Conservation (phyloP, 2,113 vertebrate species). For the Meleagris gallopavo region DNA sequence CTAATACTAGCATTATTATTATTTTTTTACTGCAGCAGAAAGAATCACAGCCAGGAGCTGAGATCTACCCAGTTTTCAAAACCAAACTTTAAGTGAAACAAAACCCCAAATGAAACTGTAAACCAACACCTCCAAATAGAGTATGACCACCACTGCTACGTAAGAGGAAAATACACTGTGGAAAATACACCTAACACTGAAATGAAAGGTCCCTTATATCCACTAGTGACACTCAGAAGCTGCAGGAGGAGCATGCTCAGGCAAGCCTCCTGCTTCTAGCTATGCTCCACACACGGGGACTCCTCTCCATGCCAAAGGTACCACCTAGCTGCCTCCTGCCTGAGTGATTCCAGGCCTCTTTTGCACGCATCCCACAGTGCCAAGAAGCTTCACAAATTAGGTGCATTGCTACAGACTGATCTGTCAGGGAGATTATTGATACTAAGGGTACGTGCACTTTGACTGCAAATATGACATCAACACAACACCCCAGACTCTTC, state of each 20-base stretch:
- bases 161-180: background rate
- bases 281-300: background rate
- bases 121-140: background rate
- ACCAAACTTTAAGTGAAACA: background rate
- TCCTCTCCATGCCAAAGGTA: background rate
- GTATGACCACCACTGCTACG: accelerated
- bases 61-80: background rate
- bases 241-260: background rate
- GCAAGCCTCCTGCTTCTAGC: conserved; percentile 5
- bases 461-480: background rate
- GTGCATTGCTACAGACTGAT: background rate
- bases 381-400: background rate
- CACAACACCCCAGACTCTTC: background rate
- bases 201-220: background rate
- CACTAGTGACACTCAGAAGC: background rate
- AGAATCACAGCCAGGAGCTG: background rate
- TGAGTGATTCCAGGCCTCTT: background rate
- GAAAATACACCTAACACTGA: background rate
- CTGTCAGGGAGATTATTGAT: background rate
- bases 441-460: accelerated
- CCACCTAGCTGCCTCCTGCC: background rate
- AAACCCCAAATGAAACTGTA: background rate
- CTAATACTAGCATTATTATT: background rate
- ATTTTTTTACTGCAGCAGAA: background rate
- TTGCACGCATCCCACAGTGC: background rate